A percentile compares a stretch with the other conserved stretches of the same genome.
Conservation (phyloP, 1,140 invertebrate genomes). For the Cotesia vestalis region DNA sequence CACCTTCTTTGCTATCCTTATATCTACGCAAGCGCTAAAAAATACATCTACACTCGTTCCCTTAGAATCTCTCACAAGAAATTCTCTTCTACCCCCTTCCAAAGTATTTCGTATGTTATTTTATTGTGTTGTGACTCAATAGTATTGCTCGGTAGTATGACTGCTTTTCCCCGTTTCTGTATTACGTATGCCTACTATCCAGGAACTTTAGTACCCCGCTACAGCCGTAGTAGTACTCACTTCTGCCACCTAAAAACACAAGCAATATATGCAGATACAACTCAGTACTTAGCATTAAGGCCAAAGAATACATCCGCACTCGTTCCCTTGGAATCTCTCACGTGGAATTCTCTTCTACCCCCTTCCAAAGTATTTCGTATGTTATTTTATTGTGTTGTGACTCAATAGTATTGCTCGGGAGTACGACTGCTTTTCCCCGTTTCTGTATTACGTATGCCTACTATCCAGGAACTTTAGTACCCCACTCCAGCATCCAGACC, state of each 20-base stretch:
- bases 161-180: conserved; percentile 45
- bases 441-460: conserved; percentile 55
- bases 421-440: conserved; percentile 40
- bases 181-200: conserved; percentile 52
- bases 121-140: conserved; percentile 66
- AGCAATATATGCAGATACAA: conserved; percentile 56
- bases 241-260: conserved; percentile 38
- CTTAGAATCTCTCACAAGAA: conserved; percentile 35
- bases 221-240: no score
- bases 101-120: conserved; percentile 64
- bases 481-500: neutral
- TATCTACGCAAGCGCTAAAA: no score
- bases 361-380: conserved; percentile 57
- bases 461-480: neutral
- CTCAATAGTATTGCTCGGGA: conserved; percentile 56
- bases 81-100: conserved; percentile 29
- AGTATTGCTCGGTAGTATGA: conserved; percentile 40
- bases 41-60: neutral
- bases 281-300: conserved; percentile 64
- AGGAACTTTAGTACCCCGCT: neutral
- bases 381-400: conserved; percentile 65
- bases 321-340: conserved; percentile 36
- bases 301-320: neutral
- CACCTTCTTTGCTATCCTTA: conserved; percentile 22
- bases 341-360: conserved; percentile 27